Evolutionary conservation across 2,797 vertebrate species (phyloP).

Genomic region (Schizopygopsis pylzovi): DNA sequence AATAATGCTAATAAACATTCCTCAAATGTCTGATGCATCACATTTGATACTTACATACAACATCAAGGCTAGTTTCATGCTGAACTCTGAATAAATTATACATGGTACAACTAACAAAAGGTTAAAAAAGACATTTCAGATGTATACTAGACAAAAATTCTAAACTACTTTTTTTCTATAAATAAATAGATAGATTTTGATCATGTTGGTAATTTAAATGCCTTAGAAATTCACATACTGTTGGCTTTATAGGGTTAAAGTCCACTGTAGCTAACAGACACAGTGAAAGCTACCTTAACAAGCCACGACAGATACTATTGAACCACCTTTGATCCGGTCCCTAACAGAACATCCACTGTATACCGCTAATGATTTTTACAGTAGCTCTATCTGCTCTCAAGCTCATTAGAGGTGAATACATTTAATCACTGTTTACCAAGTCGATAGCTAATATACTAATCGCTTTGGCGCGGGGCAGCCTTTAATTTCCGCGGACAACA

Average conservation of each 20-base stretch:
- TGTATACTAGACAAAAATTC: no score
- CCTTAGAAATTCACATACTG: not conserved
- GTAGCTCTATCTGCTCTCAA: conserved; percentile 53
- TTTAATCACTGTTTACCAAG: conserved; percentile 77
- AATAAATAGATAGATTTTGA: not conserved
- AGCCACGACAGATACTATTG: conserved; percentile 71
- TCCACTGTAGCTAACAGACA: conserved; percentile 26
- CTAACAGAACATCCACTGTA: conserved; percentile 67
- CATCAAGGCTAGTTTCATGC: no score
- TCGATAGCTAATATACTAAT: conserved; percentile 73
- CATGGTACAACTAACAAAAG: no score
- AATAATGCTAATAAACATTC: no score
- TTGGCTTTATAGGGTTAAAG: not conserved
- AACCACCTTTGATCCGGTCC: conserved; percentile 61
- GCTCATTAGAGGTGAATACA: conserved; percentile 74
- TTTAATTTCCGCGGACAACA: conserved; percentile 58
- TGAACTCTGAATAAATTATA: no score
- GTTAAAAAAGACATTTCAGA: no score
- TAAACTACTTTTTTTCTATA: no score
- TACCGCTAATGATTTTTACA: conserved; percentile 63
- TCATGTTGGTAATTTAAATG: not conserved
- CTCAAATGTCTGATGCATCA: no score
- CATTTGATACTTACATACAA: no score
- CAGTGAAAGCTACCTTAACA: conserved; percentile 65
- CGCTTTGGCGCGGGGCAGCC: conserved; percentile 57